A percentile compares a stretch with the other conserved stretches of the same genome.
phyloP scores from a whole-genome alignment of 2,797 vertebrate genomes.

The Anolis apletophallus region DNA sequence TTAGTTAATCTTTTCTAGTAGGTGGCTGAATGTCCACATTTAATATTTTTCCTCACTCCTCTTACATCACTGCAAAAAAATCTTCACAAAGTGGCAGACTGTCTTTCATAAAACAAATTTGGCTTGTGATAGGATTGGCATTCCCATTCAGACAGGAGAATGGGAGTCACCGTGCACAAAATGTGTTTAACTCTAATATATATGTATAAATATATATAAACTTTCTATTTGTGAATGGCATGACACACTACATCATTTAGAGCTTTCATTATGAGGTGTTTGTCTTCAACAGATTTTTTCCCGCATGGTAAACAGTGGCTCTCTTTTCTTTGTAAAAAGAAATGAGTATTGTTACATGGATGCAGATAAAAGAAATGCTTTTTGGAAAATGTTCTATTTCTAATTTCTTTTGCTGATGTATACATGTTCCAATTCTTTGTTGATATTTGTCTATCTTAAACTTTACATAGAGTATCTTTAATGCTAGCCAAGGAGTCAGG shows the following conservation, averaged over 20 bases:
- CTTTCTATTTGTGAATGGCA: slow-evolving; percentile 90
- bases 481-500: slow-evolving; percentile 98
- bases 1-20: slow-evolving; percentile 19
- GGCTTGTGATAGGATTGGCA: slow-evolving; percentile 55
- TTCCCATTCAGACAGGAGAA: slow-evolving; percentile 40
- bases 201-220: slow-evolving; percentile 51
- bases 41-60: not conserved
- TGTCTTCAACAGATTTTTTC: slow-evolving; percentile 67
- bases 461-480: slow-evolving; percentile 99
- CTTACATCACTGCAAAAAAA: slow-evolving; percentile 29
- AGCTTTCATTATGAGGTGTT: slow-evolving; percentile 74
- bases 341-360: slow-evolving; percentile 48
- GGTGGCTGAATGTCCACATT: slow-evolving; percentile 41
- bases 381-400: slow-evolving; percentile 55
- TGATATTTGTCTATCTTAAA: slow-evolving; percentile 92
- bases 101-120: slow-evolving; percentile 60
- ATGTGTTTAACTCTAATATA: slow-evolving; percentile 54
- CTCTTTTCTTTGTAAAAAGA: slow-evolving; percentile 54
- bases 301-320: slow-evolving; percentile 57
- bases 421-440: slow-evolving; percentile 78
- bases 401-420: slow-evolving; percentile 72
- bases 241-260: slow-evolving; percentile 93
- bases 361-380: slow-evolving; percentile 33
- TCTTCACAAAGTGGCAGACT: slow-evolving; percentile 61
- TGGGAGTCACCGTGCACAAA: slow-evolving; percentile 54